A percentile compares a stretch with the other conserved stretches of the same genome.
Evolutionary conservation across 1,140 invertebrate genomes (phyloP).

Genomic region (Drosophila teissieri): DNA sequence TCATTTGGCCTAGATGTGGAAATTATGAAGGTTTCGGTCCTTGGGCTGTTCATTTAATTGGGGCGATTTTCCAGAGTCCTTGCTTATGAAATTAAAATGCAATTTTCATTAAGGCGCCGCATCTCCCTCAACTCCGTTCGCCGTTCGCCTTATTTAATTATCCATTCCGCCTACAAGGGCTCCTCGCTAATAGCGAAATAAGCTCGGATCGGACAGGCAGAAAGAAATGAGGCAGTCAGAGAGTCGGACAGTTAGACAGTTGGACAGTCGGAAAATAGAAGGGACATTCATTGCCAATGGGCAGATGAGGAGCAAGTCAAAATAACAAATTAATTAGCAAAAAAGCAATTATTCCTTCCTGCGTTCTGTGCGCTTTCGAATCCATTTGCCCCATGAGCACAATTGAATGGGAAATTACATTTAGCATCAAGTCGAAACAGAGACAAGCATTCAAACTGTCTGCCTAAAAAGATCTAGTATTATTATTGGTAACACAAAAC

Average conservation of each 20-base stretch:
- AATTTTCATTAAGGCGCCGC: slow-evolving; percentile 66
- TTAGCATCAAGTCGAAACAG: background rate
- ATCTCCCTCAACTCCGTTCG: background rate
- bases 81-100: slow-evolving; percentile 81
- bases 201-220: slow-evolving; percentile 20
- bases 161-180: slow-evolving; percentile 58
- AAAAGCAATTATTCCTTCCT: slow-evolving; percentile 65
- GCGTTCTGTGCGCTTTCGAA: slow-evolving; percentile 13
- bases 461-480: too few relatives aligned
- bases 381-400: slow-evolving; percentile 47
- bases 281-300: slow-evolving; percentile 8
- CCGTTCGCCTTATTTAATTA: slow-evolving; percentile 66
- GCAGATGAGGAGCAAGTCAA: slow-evolving; percentile 59
- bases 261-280: slow-evolving; percentile 1
- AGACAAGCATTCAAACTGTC: too few relatives aligned
- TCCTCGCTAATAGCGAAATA: slow-evolving; percentile 61
- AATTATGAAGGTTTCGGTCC: slow-evolving; percentile 74
- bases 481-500: too few relatives aligned
- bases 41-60: slow-evolving; percentile 37
- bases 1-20: slow-evolving; percentile 43
- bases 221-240: slow-evolving; percentile 33
- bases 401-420: slow-evolving; percentile 49
- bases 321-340: slow-evolving; percentile 80
- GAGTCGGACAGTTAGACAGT: background rate
- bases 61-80: slow-evolving; percentile 9